Evolutionary conservation across 2,888 invertebrate genomes (phyloP), one percentile per base, ranked within the genome.

Genomic region (Cataglyphis albicans): DNA sequence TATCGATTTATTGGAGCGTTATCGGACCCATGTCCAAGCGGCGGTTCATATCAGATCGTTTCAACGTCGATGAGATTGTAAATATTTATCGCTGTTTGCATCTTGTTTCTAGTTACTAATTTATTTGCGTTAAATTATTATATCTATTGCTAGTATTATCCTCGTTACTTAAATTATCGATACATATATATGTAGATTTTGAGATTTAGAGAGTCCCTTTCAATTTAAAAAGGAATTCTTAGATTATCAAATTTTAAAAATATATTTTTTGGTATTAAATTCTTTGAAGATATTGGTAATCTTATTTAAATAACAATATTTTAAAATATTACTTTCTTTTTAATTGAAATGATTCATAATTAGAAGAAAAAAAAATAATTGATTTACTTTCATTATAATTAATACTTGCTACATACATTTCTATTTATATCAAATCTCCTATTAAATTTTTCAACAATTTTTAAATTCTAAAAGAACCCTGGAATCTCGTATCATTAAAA

Each of bases 1-100:
- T 76, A 76, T 72, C 32, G 59, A 44, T 15, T 72, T 72, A 70
- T 78, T 41, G 38, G 41, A 59, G 57, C 21, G 78, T 73, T 73
- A 73, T 80, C 74, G 1, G 12, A 15, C 3, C 29, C 5, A 29
- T 12, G 21, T 32, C 21, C 41, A 68, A 68, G 76, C n/a, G 55
- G 70, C 59, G 29, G 29, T 29, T 78, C 21, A 32, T 57, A 12
- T 52, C 32, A 32, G 41, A 32, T 32, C 29, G 72, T 18, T 80
- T 72, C 57, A 80, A 73, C 44, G 59, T 12, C 44, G 38, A 44
- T 18, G 41, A 52, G n/a, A 72, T 57, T 72, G 44, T 59, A 59
- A 70, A 57, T 29, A 67, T 78, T 72, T 72, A 59, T 78, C 41
- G 41, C 41, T 5, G 21, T 55, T 70, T 72, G 57, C 57, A 68